Evolutionary conservation across 2,888 invertebrate species (phyloP), one percentile per base, ranked within the genome.

Genomic region (Prosapia bicincta): DNA sequence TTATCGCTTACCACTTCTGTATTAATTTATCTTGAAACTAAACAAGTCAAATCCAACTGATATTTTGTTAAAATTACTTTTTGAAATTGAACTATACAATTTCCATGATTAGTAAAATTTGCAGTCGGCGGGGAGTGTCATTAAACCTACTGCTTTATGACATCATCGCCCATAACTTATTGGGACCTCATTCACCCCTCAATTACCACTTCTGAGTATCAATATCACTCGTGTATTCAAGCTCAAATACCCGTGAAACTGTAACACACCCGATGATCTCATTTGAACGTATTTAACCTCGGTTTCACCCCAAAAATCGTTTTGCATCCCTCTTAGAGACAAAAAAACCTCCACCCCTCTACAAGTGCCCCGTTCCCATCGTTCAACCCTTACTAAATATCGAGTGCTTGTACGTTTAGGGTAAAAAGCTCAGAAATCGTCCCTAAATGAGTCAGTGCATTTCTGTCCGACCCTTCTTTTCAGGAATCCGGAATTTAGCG

Each of bases 221-320:
- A 71, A 26, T 73, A 69, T 30, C 75, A 26, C 26, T 66, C 68
- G 54, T 68, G 3, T 71, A 72, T 74, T 71, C 43, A 66, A 26
- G 70, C 38, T 76, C 78, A 77, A 75, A 77, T 71, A 76, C 24
- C 79, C 79, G 79, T 78, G 75, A 79, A 79, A 73, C 65, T 67
- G 68, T 71, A 54, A 79, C 77, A 80, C 79, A 77, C 74, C 70
- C 77, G 76, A 77, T 78, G 78, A 77, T 75, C 77, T 78, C 79
- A 79, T 80, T 76, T 78, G 79, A 75, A 76, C 71, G 79, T 75
- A 78, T 79, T 79, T 79, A 79, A 80, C 80, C 80, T 76, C 76
- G 71, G 78, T 72, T 68, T 76, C 76, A 76, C 76, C 76, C 76
- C 74, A 76, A 71, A 76, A 76, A 71, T 71, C 76, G 76, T 54